Percentiles rank a stretch among this genome's conserved stretches.
Conservation (phyloP, 2,797 vertebrate genomes). For the Sebastolobus alascanus region DNA sequence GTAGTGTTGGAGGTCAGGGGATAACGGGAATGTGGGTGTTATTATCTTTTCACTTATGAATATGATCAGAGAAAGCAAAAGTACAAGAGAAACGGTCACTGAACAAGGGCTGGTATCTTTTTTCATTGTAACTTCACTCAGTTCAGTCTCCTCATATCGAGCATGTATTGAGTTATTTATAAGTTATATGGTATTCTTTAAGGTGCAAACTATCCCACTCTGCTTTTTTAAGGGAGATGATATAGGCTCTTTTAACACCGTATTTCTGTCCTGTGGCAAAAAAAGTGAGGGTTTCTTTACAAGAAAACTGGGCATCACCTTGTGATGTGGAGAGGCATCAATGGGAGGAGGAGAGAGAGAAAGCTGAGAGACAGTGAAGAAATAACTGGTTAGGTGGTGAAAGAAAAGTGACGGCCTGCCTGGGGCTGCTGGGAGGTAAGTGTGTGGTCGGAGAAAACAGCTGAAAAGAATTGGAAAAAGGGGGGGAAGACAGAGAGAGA, state of each 20-base stretch:
- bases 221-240: not conserved
- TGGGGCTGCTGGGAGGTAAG: constrained; percentile 7
- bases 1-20: not conserved
- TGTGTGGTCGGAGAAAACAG: constrained; percentile 29
- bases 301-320: constrained; percentile 14
- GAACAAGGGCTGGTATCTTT: not conserved
- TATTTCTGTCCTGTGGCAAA: not conserved
- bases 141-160: constrained; percentile 6
- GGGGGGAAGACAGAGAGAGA: not conserved
- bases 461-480: constrained; percentile 21
- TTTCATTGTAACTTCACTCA: not conserved
- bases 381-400: constrained; percentile 37
- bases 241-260: not conserved
- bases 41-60: constrained; percentile 17
- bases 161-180: not conserved
- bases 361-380: constrained; percentile 5
- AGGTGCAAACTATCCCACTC: not conserved
- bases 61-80: constrained; percentile 14
- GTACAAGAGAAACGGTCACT: not conserved
- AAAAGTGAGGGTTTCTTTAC: constrained; percentile 8
- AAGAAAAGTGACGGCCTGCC: constrained; percentile 26
- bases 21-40: not conserved
- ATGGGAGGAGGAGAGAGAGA: constrained; percentile 21
- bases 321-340: constrained; percentile 38
- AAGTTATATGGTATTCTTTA: constrained; percentile 3